phyloP scores from a whole-genome alignment of 2,113 vertebrate species.

The Pluvialis apricaria region DNA sequence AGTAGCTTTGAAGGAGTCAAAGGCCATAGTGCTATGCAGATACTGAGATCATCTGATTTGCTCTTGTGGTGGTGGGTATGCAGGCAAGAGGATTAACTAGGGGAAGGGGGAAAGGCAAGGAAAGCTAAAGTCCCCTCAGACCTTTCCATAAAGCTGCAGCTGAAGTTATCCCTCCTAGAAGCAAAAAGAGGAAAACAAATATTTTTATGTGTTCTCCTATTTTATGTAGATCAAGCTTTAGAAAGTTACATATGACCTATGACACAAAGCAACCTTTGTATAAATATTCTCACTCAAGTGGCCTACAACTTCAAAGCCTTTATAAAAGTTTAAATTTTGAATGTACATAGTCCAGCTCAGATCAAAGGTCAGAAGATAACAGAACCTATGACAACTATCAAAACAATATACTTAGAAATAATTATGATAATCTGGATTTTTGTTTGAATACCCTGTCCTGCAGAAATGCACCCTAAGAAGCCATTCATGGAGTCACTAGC shows the following conservation, averaged over 20 bases:
- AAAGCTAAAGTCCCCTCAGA: neutral
- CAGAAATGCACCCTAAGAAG: neutral
- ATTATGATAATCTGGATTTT: neutral
- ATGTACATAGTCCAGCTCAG: neutral
- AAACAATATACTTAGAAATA: neutral
- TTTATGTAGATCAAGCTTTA: neutral
- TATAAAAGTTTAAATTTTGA: neutral
- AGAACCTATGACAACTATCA: neutral
- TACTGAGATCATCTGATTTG: neutral
- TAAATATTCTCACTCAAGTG: neutral
- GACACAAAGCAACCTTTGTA: neutral
- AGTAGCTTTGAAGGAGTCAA: neutral
- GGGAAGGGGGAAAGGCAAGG: neutral
- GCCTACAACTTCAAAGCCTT: neutral
- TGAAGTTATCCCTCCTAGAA: neutral
- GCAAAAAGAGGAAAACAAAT: neutral
- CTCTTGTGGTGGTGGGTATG: neutral
- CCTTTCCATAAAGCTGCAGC: neutral
- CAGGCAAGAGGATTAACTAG: neutral
- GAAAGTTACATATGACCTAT: neutral
- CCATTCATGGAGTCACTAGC: neutral
- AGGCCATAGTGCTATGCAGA: rapidly evolving
- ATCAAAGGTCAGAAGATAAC: neutral
- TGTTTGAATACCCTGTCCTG: neutral
- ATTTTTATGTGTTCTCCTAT: neutral